phyloP scores from a whole-genome alignment of 2,888 invertebrate species.

The Trimorus sp. region DNA sequence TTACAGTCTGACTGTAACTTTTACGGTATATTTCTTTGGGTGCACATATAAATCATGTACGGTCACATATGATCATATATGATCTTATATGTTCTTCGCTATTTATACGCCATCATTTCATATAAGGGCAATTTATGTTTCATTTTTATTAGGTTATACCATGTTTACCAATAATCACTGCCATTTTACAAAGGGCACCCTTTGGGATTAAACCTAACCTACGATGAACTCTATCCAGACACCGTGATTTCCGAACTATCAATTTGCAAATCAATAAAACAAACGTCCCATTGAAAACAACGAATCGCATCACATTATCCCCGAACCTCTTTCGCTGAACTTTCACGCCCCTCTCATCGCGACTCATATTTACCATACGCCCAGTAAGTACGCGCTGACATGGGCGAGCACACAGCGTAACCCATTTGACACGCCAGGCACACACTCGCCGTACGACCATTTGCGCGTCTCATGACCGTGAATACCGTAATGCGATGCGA shows the following conservation, averaged over 20 bases:
- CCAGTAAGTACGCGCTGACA: slow-evolving; percentile 44
- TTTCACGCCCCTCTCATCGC: slow-evolving; percentile 23
- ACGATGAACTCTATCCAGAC: background rate
- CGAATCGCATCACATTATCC: background rate
- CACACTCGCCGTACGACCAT: slow-evolving; percentile 34
- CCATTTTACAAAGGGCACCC: no score
- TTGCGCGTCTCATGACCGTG: slow-evolving; percentile 58
- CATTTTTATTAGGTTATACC: no score
- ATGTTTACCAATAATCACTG: no score
- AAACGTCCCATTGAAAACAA: background rate
- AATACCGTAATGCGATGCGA: slow-evolving; percentile 50
- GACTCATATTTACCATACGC: slow-evolving; percentile 19
- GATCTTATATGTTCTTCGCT: no score
- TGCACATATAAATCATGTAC: no score
- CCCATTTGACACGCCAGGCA: slow-evolving; percentile 50
- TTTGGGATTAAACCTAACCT: no score
- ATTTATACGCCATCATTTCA: no score
- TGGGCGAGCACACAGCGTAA: slow-evolving; percentile 36
- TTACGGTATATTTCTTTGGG: no score
- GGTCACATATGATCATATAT: no score
- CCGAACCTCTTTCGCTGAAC: slow-evolving; percentile 1
- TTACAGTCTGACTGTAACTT: no score
- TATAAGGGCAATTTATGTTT: background rate
- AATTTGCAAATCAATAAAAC: slow-evolving; percentile 12
- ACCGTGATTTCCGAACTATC: background rate